Percentiles rank a stretch among this genome's conserved stretches.
Evolutionary conservation across 2,797 vertebrate species (phyloP).

Genomic region (Hylomyscus alleni): DNA sequence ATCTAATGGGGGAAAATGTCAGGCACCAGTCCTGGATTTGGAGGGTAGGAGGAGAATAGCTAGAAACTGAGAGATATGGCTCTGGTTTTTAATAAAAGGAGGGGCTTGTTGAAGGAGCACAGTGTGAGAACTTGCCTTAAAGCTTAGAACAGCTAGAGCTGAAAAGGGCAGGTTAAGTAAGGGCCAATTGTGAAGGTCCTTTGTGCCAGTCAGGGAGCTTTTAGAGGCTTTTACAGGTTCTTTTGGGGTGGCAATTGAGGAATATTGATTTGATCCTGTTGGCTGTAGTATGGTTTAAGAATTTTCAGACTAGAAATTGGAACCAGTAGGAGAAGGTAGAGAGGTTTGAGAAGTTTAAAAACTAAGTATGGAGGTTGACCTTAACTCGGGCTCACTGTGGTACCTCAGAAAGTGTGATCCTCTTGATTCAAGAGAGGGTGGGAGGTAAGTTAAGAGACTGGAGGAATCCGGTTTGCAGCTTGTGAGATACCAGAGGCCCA

Average conservation of each 20-base stretch:
- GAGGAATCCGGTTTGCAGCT: not conserved
- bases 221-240: not conserved
- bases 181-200: too few relatives aligned
- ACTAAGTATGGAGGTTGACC: not conserved
- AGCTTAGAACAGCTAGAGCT: not conserved
- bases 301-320: not conserved
- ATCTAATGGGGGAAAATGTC: not conserved
- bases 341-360: not conserved
- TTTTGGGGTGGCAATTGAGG: not conserved
- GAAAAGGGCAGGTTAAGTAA: not conserved
- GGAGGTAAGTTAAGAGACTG: not conserved
- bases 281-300: not conserved
- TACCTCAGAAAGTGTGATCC: not conserved
- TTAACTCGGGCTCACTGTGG: not conserved
- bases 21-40: not conserved
- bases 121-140: not conserved
- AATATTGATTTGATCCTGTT: too few relatives aligned
- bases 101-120: rapidly evolving
- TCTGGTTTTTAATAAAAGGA: not conserved
- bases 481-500: slow-evolving; percentile 35
- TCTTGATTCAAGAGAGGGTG: not conserved
- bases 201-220: not conserved
- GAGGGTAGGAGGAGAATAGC: not conserved
- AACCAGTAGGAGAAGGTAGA: not conserved
- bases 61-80: not conserved